Base-by-base conservation (phyloP, 2,888 invertebrate genomes). In the Apotomis capreana region DNA sequence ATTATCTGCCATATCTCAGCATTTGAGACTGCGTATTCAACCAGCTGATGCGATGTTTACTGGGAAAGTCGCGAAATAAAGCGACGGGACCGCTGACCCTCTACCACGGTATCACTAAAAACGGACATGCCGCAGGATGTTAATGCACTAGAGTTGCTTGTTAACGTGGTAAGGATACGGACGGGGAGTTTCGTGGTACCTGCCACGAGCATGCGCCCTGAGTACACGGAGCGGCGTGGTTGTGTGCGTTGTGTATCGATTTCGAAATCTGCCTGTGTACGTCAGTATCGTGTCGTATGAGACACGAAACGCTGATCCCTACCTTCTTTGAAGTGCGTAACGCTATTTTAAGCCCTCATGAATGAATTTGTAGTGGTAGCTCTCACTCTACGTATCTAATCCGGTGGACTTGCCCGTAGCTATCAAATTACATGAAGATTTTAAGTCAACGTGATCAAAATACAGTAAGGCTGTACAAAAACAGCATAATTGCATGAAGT, bases 21-120 rank as follows among this genome's bases (percentile, higher is more conserved):
- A 90, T 90, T 87, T 84, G 84, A 84, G 80, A 85, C 86, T 85
- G 85, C 85, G 87, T 88, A 86, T 85, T 85, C 87, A 80, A 83
- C 89, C 92, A 92, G 92, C 92, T 92, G 92, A 91, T 89, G 83
- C 82, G 87, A 84, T 91, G 92, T 92, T 92, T 91, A 91, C 88
- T 86, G 89, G 83, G 84, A 81, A 84, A 87, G 81, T 87, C 88
- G 87, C 85, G 85, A 80, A 87, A 84, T 79, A 81, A 83, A 84
- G 83, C 84, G 85, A 78, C 79, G 81, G 81, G 83, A 81, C 81
- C 80, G 83, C 79, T 75, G 77, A 77, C 83, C 86, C 83, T 79
- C 80, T 89, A 89, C 89, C 82, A 89, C 77, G 74, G 80, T 79
- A 88, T 78, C 77, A 78, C 79, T 79, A 76, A 78, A 78, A 80